Evolutionary conservation across 2,888 invertebrate species (phyloP).

Genomic region (Diaphora mendica): DNA sequence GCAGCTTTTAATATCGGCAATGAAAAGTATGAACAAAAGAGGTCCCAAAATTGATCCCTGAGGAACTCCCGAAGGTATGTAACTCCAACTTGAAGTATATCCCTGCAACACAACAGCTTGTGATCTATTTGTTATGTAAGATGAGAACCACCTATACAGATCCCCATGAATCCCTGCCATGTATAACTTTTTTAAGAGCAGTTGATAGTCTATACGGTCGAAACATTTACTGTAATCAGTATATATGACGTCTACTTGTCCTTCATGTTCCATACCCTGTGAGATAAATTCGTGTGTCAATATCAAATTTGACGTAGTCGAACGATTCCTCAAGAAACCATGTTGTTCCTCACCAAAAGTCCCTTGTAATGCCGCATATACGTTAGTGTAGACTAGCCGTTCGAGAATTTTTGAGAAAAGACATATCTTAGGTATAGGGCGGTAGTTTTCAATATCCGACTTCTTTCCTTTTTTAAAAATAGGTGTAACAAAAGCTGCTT

Average conservation of each 20-base stretch:
- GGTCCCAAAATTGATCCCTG: neutral
- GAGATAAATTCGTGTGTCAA: neutral
- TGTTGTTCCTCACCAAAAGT: neutral
- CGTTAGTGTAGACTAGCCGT: too few species aligned
- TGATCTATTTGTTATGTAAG: slow-evolving; percentile 1
- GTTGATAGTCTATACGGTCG: too few species aligned
- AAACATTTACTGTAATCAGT: too few species aligned
- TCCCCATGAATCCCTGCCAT: neutral
- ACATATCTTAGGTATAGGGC: too few species aligned
- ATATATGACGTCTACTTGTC: too few species aligned
- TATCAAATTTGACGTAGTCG: neutral
- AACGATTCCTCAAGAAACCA: neutral
- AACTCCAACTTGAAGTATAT: neutral
- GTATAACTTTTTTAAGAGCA: neutral
- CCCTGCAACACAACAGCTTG: slow-evolving; percentile 8
- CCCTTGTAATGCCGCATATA: too few species aligned
- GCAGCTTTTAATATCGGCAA: too few species aligned
- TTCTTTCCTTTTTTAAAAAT: neutral
- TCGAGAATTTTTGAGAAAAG: neutral
- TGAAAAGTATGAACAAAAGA: too few species aligned
- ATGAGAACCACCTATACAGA: slow-evolving; percentile 9
- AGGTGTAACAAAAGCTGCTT: too few species aligned
- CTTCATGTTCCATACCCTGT: too few species aligned
- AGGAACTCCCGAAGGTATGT: slow-evolving; percentile 1
- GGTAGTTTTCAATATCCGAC: neutral